phyloP scores from a whole-genome alignment of 2,888 invertebrate species.

The Synanthedon tipuliformis region DNA sequence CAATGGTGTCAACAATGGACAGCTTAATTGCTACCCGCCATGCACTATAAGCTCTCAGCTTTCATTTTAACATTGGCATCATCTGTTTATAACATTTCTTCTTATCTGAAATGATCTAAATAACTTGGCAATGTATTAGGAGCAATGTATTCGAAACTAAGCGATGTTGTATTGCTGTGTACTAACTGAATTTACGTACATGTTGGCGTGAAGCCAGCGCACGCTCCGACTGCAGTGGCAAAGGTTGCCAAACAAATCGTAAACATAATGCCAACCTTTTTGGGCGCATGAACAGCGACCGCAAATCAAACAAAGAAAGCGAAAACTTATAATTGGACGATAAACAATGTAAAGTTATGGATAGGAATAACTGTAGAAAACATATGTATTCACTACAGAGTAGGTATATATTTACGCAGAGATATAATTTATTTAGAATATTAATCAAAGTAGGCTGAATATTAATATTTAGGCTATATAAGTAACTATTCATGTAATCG shows the following conservation, averaged over 20 bases:
- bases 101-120: conserved; percentile 1
- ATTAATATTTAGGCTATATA: too few relatives aligned
- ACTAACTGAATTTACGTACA: conserved; percentile 1
- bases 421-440: too few relatives aligned
- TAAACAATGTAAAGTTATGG: neutral
- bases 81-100: neutral
- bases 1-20: neutral
- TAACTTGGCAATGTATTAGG: neutral
- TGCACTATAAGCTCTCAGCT: too few relatives aligned
- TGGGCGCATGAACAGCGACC: neutral
- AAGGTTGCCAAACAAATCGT: conserved; percentile 10
- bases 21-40: neutral
- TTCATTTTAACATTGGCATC: neutral
- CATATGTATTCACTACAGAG: neutral
- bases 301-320: neutral
- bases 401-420: too few relatives aligned
- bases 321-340: neutral
- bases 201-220: conserved; percentile 9
- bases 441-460: too few relatives aligned
- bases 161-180: conserved; percentile 5
- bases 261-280: conserved; percentile 4
- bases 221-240: conserved; percentile 11
- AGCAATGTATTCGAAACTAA: conserved; percentile 5
- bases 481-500: too few relatives aligned
- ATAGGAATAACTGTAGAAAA: neutral